These are phyloP conservation scores for Hirtodrosophila duncani DNA, from an alignment of 2,888 invertebrate species.

Conservation along the genomic window DNA sequence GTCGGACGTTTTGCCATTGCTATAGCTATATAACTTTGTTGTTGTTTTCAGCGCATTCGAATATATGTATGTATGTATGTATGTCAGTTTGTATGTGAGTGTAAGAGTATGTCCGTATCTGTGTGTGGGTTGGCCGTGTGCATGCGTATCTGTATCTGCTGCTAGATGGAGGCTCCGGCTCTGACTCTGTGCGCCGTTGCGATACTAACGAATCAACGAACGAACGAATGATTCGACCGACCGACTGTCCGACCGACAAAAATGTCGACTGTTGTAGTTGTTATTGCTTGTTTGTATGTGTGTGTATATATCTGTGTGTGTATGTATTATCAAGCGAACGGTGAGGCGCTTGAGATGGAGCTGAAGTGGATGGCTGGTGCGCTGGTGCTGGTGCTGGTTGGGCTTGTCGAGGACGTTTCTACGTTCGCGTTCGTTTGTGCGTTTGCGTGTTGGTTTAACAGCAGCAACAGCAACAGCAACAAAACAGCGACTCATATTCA, in stretches of 20 bases:
- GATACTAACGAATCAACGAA: conserved; percentile 50
- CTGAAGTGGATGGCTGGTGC: conserved; percentile 35
- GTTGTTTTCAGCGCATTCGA: conserved; percentile 56
- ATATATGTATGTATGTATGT: conserved; percentile 21
- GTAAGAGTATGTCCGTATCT: conserved; percentile 20
- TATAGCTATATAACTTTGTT: conserved; percentile 27
- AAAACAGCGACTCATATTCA: conserved; percentile 69
- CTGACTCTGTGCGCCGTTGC: conserved; percentile 55
- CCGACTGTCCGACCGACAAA: conserved; percentile 66
- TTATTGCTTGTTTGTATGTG: conserved; percentile 36
- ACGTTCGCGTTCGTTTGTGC: conserved; percentile 30
- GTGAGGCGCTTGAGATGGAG: conserved; percentile 15
- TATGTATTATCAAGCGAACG: conserved; percentile 34
- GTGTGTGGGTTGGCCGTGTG: conserved; percentile 23
- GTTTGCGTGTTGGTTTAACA: conserved; percentile 36
- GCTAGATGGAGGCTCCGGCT: conserved; percentile 45
- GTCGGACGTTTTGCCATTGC: conserved; percentile 33
- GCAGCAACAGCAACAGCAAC: conserved; percentile 40
- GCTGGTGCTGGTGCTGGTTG: conserved; percentile 33
- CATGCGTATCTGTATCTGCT: conserved; percentile 55
- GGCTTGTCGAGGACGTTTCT: conserved; percentile 68
- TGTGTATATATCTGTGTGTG: conserved; percentile 44
- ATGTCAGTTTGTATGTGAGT: conserved; percentile 15
- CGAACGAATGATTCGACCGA: conserved; percentile 13
- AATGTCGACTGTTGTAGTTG: conserved; percentile 58